These are phyloP conservation scores for Dendrolimus houi DNA, from an alignment of 2,888 invertebrate genomes.

Conservation along the genomic window DNA sequence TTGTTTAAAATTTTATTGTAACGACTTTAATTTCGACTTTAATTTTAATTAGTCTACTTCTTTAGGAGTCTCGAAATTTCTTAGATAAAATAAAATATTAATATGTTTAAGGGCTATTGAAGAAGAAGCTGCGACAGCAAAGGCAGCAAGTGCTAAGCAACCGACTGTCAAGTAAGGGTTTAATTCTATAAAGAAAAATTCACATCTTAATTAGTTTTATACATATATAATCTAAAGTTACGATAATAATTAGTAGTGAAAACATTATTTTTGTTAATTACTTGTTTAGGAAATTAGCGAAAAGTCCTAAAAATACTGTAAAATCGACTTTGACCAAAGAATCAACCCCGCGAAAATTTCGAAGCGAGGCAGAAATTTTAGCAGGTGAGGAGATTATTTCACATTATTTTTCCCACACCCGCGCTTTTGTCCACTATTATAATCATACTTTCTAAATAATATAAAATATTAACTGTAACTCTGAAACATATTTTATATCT, in stretches of 20 bases:
- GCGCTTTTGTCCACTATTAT: too few species aligned
- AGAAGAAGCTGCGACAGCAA: slow-evolving; percentile 33
- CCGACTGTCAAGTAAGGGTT: slow-evolving; percentile 29
- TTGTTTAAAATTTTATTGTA: not conserved
- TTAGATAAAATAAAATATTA: not conserved
- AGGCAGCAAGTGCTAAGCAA: slow-evolving; percentile 19
- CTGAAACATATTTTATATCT: too few species aligned
- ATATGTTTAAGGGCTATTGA: slow-evolving; percentile 30
- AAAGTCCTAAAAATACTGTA: slow-evolving; percentile 30
- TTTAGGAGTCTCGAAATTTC: too few species aligned
- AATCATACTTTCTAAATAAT: too few species aligned
- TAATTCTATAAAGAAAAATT: not conserved
- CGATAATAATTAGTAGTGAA: not conserved
- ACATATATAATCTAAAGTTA: too few species aligned
- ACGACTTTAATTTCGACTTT: not conserved
- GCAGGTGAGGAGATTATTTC: slow-evolving; percentile 27
- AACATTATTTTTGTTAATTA: not conserved
- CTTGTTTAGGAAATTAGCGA: slow-evolving; percentile 36
- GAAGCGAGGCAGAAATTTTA: slow-evolving; percentile 54
- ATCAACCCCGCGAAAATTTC: slow-evolving; percentile 26
- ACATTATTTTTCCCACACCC: too few species aligned
- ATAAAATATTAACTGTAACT: too few species aligned
- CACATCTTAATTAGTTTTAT: too few species aligned
- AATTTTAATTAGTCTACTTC: too few species aligned
- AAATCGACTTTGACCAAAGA: slow-evolving; percentile 23